phyloP scores from a whole-genome alignment of 1,140 invertebrate species.

The Calliopsis andreniformis region DNA sequence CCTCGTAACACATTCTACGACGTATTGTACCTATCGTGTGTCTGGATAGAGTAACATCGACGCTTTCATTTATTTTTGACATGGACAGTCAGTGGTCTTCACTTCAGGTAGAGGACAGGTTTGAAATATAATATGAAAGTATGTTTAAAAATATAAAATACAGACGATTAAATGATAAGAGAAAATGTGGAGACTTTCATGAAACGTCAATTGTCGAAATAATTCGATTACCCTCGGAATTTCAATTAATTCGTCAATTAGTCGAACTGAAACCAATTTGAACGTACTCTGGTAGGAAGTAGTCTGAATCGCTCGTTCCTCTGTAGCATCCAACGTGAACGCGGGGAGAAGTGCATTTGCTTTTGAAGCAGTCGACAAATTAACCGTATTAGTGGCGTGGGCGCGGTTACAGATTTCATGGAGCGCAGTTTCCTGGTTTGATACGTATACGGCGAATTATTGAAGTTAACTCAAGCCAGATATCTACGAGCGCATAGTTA shows the following conservation, averaged over 20 bases:
- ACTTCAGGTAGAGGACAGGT: too few relatives aligned
- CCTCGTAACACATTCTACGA: too few relatives aligned
- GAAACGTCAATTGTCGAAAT: constrained; percentile 60
- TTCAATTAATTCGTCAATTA: constrained; percentile 74
- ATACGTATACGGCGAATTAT: constrained; percentile 60
- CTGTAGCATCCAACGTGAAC: constrained; percentile 41
- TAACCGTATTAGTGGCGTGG: constrained; percentile 62
- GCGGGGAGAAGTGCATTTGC: constrained; percentile 60
- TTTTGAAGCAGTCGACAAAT: constrained; percentile 70
- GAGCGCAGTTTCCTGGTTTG: constrained; percentile 53
- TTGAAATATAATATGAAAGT: too few relatives aligned
- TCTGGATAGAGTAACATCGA: too few relatives aligned
- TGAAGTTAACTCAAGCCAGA: constrained; percentile 57
- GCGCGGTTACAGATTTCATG: constrained; percentile 62
- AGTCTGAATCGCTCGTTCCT: constrained; percentile 52
- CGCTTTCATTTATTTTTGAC: too few relatives aligned
- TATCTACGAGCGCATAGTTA: constrained; percentile 20
- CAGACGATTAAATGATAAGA: constrained; percentile 3
- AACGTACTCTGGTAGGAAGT: constrained; percentile 67
- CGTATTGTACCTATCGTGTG: too few relatives aligned
- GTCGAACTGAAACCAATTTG: constrained; percentile 65
- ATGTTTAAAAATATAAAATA: neutral
- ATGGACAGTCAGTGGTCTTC: too few relatives aligned
- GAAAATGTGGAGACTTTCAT: neutral
- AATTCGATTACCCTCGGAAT: constrained; percentile 66